Evolutionary conservation across 2,797 vertebrate genomes (phyloP).

Genomic region (Glyptemys insculpta): DNA sequence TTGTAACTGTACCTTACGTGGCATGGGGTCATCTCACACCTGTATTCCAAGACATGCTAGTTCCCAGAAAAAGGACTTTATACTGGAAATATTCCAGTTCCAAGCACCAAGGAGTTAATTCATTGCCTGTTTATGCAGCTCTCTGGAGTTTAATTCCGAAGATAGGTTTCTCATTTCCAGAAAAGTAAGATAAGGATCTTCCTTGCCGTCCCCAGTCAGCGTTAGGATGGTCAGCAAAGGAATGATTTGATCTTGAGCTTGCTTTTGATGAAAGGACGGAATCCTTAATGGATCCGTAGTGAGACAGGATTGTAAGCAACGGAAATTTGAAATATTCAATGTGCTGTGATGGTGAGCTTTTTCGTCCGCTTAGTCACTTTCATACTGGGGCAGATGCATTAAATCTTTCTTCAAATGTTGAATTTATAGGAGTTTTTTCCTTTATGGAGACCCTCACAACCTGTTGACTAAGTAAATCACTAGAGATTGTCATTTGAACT

Average conservation of each 20-base stretch:
- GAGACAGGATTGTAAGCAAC: conserved; percentile 10
- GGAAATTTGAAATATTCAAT: conserved; percentile 63
- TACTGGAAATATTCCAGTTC: not conserved
- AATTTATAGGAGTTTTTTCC: not conserved
- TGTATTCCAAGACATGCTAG: not conserved
- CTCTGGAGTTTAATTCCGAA: not conserved
- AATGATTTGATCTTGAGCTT: conserved; percentile 37
- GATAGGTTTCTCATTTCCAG: not conserved
- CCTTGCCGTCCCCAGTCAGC: not conserved
- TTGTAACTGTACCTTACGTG: not conserved
- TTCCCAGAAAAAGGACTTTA: not conserved
- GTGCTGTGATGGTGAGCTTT: not conserved
- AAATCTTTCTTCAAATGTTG: conserved; percentile 2
- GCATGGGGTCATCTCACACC: not conserved
- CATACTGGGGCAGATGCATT: conserved; percentile 5
- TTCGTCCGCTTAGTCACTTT: conserved; percentile 15
- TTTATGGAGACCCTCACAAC: not conserved
- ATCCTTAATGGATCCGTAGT: conserved; percentile 38
- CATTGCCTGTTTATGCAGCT: not conserved
- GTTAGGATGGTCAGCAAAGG: not conserved
- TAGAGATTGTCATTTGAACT: not conserved
- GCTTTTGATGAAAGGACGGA: conserved; percentile 30
- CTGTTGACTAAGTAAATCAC: not conserved
- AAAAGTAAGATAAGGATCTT: not conserved
- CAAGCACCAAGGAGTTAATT: not conserved